phyloP scores from a whole-genome alignment of 2,888 invertebrate species.

The Heterodera filipjevi region DNA sequence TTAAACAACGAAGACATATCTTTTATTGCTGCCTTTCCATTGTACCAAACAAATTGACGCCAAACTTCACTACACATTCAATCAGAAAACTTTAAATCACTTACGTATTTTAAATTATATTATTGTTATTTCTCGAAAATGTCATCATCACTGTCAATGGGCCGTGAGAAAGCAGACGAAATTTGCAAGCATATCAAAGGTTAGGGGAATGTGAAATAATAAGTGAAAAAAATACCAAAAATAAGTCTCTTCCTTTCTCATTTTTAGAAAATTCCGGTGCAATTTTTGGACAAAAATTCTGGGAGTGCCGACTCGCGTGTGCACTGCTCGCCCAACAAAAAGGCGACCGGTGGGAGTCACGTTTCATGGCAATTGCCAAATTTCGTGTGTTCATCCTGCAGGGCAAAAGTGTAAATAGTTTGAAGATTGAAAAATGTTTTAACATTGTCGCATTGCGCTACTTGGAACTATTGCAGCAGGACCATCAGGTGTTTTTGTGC shows the following conservation, averaged over 20 bases:
- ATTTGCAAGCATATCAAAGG: constrained; percentile 57
- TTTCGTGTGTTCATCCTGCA: constrained; percentile 59
- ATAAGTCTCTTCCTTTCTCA: too few relatives aligned
- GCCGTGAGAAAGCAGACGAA: constrained; percentile 56
- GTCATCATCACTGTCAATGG: constrained; percentile 44
- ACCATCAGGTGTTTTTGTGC: constrained; percentile 6
- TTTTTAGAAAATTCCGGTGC: constrained; percentile 56
- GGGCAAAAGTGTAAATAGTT: constrained; percentile 52
- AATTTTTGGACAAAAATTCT: constrained; percentile 62
- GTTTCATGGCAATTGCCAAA: constrained; percentile 58
- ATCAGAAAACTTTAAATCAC: too few relatives aligned
- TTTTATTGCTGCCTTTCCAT: too few relatives aligned
- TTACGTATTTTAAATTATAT: too few relatives aligned
- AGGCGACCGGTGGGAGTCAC: constrained; percentile 55
- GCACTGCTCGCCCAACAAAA: constrained; percentile 43
- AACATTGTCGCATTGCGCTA: constrained; percentile 56
- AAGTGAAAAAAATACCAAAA: background rate
- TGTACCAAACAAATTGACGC: too few relatives aligned
- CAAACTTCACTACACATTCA: too few relatives aligned
- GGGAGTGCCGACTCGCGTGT: constrained; percentile 55
- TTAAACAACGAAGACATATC: too few relatives aligned
- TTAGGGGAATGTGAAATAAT: constrained; percentile 17
- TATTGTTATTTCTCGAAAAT: constrained; percentile 5
- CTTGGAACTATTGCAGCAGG: constrained; percentile 41
- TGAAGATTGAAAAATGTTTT: constrained; percentile 59